phyloP scores from a whole-genome alignment of 2,888 invertebrate genomes.

The Synanthedon andrenaeformis region DNA sequence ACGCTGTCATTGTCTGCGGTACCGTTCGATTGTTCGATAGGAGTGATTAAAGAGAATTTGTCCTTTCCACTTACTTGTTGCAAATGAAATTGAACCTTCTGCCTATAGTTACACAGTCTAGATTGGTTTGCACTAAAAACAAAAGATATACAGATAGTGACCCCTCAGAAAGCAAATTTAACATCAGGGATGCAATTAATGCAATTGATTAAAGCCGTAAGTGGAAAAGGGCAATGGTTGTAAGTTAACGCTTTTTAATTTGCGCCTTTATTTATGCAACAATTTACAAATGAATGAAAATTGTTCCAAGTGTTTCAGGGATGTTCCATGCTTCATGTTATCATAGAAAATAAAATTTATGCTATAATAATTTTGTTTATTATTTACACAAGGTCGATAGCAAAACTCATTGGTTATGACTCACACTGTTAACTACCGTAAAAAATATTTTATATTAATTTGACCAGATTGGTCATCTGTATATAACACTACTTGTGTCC shows the following conservation, averaged over 20 bases:
- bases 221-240: conserved; percentile 11
- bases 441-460: no score
- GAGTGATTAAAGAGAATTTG: conserved; percentile 41
- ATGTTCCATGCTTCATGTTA: no score
- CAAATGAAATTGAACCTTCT: not conserved
- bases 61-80: conserved; percentile 12
- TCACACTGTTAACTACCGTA: no score
- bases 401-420: no score
- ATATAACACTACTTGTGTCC: no score
- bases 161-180: not conserved
- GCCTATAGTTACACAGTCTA: not conserved
- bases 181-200: not conserved
- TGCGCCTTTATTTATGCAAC: no score
- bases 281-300: no score
- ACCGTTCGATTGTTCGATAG: conserved; percentile 37
- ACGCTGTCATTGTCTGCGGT: conserved; percentile 38
- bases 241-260: not conserved
- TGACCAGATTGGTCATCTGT: no score
- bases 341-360: no score
- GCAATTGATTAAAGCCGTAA: conserved; percentile 34
- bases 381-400: no score
- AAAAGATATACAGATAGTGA: not conserved
- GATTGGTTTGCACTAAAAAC: not conserved
- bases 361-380: no score
- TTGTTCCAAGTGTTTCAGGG: no score